Conservation (phyloP, 2,888 invertebrate genomes). For the Monopis laevigella region DNA sequence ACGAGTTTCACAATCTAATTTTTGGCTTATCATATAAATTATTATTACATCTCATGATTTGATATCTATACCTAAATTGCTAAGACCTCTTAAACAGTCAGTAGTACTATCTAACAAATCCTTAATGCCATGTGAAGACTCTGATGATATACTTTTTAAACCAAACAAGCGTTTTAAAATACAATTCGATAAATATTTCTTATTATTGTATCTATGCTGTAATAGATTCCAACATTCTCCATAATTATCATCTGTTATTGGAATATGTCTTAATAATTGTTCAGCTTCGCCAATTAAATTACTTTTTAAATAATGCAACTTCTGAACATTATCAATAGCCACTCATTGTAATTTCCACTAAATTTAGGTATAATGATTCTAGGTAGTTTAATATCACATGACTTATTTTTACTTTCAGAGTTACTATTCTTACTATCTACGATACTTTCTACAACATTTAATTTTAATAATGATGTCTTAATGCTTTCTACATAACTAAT, state of each 20-base stretch:
- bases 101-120: constrained; percentile 13
- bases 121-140: constrained; percentile 7
- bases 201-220: constrained; percentile 8
- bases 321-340: constrained; percentile 14
- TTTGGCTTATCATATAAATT: not conserved
- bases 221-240: constrained; percentile 8
- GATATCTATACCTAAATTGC: constrained; percentile 9
- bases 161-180: constrained; percentile 12
- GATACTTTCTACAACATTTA: no score
- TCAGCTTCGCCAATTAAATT: constrained; percentile 15
- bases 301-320: constrained; percentile 14
- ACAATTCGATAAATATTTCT: constrained; percentile 7
- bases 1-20: not conserved
- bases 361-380: constrained; percentile 6
- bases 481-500: no score
- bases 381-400: not conserved
- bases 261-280: constrained; percentile 11
- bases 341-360: constrained; percentile 14
- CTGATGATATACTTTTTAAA: not conserved
- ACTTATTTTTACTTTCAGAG: no score
- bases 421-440: no score
- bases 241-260: constrained; percentile 2
- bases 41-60: constrained; percentile 9
- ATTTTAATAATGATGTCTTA: no score
- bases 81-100: constrained; percentile 12